Evolutionary conservation across 2,888 invertebrate species (phyloP), one percentile per base, ranked within the genome.

Genomic region (Norana najaformis): DNA sequence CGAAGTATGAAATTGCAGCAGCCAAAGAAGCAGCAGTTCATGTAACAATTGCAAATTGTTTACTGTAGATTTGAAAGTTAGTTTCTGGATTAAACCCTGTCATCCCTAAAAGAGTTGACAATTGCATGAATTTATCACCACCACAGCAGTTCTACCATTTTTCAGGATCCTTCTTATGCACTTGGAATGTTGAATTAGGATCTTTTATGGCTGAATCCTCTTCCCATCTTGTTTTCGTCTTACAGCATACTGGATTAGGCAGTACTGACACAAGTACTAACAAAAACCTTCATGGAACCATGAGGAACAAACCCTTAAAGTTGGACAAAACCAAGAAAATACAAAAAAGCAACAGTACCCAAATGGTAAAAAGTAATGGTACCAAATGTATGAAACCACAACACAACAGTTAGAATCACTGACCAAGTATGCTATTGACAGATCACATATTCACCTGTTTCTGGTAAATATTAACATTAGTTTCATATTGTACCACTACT

Each of bases 1-100:
- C 94, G 23, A 95, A 95, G 89, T 94, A 94, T 91, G 92, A 93
- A 85, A 91, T 93, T 23, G 92, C 93, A 89, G 94, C 94, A 30
- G 94, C 94, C 88, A 91, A 91, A 88, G 90, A 90, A 39, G 88
- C 41, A 38, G 38, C 69, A 13, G 30, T 0, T 85, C 85, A 37
- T 30, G 85, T 85, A 85, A 85, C 16, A 36, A 36, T 23, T 85
- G 53, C 30, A 11, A 69, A n/a, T 69, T 69, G 11, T n/a, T 69
- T 69, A n/a, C n/a, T 69, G 30, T 47, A 47, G 69, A 69, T 30
- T 69, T 69, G 11, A n/a, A n/a, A 69, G 6, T 30, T 69, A 30
- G 69, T n/a, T 47, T n/a, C 1, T 69, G 1, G 30, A 69, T 69
- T 69, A n/a, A 11, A n/a, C n/a, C 69, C 30, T 69, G n/a, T 69